Conservation (phyloP, 2,113 vertebrate species). For the Orycteropus afer region DNA sequence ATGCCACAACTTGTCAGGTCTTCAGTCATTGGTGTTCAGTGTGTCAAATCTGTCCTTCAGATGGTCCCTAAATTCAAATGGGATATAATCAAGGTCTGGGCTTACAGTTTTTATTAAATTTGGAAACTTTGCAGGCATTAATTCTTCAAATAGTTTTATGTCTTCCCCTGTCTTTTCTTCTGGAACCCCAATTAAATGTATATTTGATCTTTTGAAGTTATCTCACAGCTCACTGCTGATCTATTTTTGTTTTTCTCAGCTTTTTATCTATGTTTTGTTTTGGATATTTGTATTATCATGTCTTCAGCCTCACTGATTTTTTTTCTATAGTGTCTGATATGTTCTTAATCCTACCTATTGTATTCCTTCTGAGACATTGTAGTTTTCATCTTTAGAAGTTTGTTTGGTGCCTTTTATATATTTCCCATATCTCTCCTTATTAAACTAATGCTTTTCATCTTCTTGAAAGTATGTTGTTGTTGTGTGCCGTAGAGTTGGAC, state of each 20-base stretch:
- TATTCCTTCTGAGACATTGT: neutral
- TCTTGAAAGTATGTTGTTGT: no score
- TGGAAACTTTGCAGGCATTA: slow-evolving; percentile 5
- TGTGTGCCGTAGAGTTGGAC: no score
- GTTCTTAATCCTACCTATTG: neutral
- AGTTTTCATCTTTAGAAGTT: neutral
- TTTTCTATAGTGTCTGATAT: neutral
- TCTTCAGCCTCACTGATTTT: neutral
- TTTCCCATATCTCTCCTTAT: neutral
- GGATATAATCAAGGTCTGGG: no score
- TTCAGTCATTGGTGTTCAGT: no score
- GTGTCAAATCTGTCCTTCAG: no score
- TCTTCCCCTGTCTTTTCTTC: neutral
- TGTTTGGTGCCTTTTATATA: neutral
- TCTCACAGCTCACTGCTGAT: neutral
- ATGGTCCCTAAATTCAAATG: no score
- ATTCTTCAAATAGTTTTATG: neutral
- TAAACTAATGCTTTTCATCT: neutral
- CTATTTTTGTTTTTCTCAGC: neutral
- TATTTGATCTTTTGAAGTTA: neutral
- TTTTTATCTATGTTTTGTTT: slow-evolving; percentile 8
- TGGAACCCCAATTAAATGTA: no score
- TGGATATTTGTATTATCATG: neutral
- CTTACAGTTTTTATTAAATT: slow-evolving; percentile 35
- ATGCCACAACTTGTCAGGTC: no score